A percentile compares a stretch with the other conserved stretches of the same genome.
These are phyloP conservation scores for Chelidonichthys spinosus DNA, from an alignment of 2,797 vertebrate species.

Conservation along the genomic window DNA sequence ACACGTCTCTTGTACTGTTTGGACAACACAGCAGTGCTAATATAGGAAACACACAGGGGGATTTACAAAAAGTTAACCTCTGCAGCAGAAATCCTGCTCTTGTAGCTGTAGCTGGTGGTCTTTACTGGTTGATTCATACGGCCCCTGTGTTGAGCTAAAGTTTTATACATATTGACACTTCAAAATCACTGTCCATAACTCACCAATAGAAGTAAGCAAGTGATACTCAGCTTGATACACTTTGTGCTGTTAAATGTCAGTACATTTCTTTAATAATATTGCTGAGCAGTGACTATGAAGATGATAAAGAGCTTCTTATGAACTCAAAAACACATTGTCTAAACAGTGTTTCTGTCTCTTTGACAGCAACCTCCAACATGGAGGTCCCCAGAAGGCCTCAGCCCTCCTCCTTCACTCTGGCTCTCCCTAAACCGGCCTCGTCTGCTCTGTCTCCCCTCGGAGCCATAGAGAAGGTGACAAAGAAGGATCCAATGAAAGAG, in stretches of 20 bases:
- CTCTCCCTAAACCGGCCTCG: constrained; percentile 41
- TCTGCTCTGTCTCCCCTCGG: constrained; percentile 22
- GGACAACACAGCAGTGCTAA: constrained; percentile 14
- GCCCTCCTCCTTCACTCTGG: constrained; percentile 41
- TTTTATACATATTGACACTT: too few relatives aligned
- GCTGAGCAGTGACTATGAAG: not conserved
- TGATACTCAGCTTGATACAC: not conserved
- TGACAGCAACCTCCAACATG: constrained; percentile 70
- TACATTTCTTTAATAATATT: not conserved
- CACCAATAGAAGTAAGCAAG: too few relatives aligned
- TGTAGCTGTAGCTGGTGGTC: not conserved
- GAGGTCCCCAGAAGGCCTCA: constrained; percentile 65
- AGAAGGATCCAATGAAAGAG: constrained; percentile 19
- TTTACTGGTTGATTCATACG: not conserved
- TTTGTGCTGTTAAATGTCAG: not conserved
- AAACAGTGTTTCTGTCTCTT: constrained; percentile 1
- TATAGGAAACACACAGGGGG: not conserved
- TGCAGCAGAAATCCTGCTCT: not conserved
- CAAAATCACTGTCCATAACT: too few relatives aligned
- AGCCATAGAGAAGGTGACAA: constrained; percentile 21
- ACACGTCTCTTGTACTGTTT: not conserved
- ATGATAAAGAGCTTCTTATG: not conserved
- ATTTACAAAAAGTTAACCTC: too few relatives aligned
- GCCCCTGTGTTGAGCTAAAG: not conserved
- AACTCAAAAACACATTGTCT: not conserved